Conservation (phyloP, 1,140 invertebrate genomes). For the Planococcus citri region DNA sequence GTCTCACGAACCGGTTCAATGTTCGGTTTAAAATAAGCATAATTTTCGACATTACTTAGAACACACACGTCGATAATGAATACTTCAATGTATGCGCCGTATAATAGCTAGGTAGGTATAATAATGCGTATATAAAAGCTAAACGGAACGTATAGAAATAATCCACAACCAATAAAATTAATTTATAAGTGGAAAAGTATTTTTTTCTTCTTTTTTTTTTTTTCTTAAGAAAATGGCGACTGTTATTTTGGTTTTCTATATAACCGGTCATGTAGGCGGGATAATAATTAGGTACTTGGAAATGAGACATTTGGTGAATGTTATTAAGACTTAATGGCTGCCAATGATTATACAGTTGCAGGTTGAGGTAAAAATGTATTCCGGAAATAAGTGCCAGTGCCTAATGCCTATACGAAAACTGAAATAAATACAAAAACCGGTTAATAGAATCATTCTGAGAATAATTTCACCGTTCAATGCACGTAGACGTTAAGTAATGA, state of each 20-base stretch:
- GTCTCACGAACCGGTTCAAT: not conserved
- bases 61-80: not conserved
- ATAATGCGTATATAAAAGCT: not conserved
- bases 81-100: not conserved
- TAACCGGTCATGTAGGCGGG: not conserved
- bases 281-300: slow-evolving; percentile 1
- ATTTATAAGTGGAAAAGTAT: not conserved
- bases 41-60: not conserved
- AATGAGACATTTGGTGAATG: slow-evolving; percentile 13
- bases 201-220: not conserved
- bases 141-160: not conserved
- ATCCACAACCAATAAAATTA: not conserved
- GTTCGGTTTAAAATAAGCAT: not conserved
- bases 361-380: not conserved
- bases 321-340: slow-evolving; percentile 15
- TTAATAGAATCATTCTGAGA: not conserved
- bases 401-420: too few relatives aligned
- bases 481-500: too few relatives aligned
- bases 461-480: too few relatives aligned
- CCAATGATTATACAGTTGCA: not conserved
- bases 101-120: too few relatives aligned
- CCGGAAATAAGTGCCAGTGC: slow-evolving; percentile 4
- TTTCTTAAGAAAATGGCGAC: not conserved
- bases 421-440: slow-evolving; percentile 10
- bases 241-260: not conserved